Conservation (phyloP, 2,113 vertebrate genomes). For the Vicugna pacos region DNA sequence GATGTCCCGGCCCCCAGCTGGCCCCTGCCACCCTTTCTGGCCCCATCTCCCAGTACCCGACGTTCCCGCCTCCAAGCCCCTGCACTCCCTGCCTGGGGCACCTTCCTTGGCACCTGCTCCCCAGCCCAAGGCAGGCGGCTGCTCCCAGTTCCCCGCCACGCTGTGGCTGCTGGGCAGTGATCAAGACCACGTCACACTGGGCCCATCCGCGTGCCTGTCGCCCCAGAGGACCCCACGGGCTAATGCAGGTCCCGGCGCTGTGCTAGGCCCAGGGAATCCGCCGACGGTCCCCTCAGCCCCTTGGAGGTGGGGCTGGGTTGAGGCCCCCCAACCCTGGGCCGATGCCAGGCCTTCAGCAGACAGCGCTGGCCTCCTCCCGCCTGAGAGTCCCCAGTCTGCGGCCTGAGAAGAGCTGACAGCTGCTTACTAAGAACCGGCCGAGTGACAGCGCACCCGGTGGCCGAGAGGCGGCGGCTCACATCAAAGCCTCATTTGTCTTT, state of each 20-base stretch:
- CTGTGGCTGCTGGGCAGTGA: background rate
- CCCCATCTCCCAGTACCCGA: too few relatives aligned
- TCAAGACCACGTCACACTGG: background rate
- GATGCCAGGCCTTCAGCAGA: background rate
- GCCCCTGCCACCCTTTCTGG: background rate
- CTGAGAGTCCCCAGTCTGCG: constrained; percentile 79
- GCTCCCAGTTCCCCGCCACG: background rate
- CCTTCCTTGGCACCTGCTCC: background rate
- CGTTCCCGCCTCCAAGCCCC: background rate
- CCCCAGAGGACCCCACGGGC: background rate
- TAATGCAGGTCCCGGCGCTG: background rate
- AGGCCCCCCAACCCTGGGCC: background rate
- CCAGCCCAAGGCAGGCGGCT: background rate
- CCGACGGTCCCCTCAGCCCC: background rate
- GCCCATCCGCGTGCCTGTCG: background rate
- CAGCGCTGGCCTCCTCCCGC: constrained; percentile 30
- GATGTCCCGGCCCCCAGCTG: too few relatives aligned
- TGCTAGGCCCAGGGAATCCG: background rate
- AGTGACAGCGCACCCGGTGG: constrained; percentile 75
- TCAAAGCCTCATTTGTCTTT: constrained; percentile 66
- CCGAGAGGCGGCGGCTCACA: constrained; percentile 52
- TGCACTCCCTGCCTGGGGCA: background rate
- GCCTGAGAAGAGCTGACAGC: constrained; percentile 83
- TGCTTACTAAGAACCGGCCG: constrained; percentile 83
- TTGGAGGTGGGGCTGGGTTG: background rate